phyloP scores from a whole-genome alignment of 2,113 vertebrate species.

The Haemorhous mexicanus region DNA sequence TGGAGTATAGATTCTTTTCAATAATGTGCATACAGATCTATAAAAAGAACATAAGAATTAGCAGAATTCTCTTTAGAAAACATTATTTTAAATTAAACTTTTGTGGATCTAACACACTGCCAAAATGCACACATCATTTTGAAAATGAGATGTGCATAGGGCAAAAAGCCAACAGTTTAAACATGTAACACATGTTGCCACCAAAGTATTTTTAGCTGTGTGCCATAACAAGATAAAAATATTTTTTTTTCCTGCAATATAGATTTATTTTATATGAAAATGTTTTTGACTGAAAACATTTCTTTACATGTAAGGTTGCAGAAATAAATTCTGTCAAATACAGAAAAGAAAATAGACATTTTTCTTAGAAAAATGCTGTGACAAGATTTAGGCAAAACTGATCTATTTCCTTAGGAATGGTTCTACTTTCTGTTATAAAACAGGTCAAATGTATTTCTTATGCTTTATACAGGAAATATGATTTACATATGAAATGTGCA shows the following conservation, averaged over 20 bases:
- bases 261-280: not conserved
- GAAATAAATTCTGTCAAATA: conserved; percentile 38
- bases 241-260: not conserved
- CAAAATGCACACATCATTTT: not conserved
- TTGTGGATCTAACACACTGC: not conserved
- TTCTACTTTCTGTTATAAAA: conserved; percentile 4
- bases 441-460: not conserved
- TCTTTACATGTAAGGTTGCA: not conserved
- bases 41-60: not conserved
- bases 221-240: not conserved
- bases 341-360: not conserved
- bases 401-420: conserved; percentile 30
- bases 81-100: not conserved
- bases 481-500: not conserved
- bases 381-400: not conserved
- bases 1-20: not conserved
- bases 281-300: not conserved
- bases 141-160: not conserved
- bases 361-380: conserved; percentile 51
- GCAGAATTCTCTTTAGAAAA: not conserved
- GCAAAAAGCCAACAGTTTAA: not conserved
- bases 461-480: not conserved
- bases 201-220: not conserved
- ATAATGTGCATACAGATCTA: not conserved
- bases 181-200: not conserved